Percentiles rank a stretch among this genome's conserved stretches.
Conservation (phyloP, 2,797 vertebrate genomes). For the Hafferia zeledoni region DNA sequence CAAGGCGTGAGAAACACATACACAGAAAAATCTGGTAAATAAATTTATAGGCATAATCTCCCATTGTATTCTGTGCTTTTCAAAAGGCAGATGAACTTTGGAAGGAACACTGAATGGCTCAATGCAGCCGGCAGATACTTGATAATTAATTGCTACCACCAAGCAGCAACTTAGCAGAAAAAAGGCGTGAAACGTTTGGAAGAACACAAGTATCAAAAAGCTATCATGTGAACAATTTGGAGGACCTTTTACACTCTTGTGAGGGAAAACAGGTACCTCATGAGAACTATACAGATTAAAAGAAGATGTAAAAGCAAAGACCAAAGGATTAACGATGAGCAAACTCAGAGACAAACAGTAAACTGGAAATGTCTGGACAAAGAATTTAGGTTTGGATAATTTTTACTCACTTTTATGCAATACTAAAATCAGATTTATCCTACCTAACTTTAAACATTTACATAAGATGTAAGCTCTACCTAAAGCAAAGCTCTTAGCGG, state of each 20-base stretch:
- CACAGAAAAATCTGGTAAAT: background rate
- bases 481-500: rapidly evolving
- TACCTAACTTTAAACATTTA: background rate
- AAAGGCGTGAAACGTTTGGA: background rate
- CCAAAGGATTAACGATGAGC: background rate
- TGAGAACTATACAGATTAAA: background rate
- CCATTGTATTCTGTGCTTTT: background rate
- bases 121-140: background rate
- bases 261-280: background rate
- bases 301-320: background rate
- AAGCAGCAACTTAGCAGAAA: background rate
- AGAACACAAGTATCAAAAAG: background rate
- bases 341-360: background rate
- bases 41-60: background rate
- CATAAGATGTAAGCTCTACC: background rate
- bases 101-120: background rate
- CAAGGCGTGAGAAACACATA: rapidly evolving
- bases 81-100: background rate
- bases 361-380: background rate
- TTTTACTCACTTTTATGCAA: background rate
- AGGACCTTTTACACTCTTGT: background rate
- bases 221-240: background rate
- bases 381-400: background rate
- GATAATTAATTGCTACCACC: rapidly evolving
- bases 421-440: background rate